Percentiles rank a stretch among this genome's conserved stretches.
Evolutionary conservation across 1,140 invertebrate species (phyloP).

Genomic region (Lordiphosa clarofinis): DNA sequence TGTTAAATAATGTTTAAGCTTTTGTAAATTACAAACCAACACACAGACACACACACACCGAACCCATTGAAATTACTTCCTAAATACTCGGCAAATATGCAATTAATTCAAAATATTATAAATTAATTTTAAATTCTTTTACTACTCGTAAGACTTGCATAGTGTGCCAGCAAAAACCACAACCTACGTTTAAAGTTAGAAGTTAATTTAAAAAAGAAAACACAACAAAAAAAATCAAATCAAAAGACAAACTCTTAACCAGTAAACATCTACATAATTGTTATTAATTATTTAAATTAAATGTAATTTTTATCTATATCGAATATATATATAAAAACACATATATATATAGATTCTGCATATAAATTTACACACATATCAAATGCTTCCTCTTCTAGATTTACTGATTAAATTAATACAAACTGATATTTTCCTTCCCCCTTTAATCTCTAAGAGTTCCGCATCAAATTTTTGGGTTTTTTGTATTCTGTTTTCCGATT

Average conservation of each 20-base stretch:
- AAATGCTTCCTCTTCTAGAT: slow-evolving; percentile 75
- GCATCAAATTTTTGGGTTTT: slow-evolving; percentile 23
- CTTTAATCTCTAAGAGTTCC: slow-evolving; percentile 51
- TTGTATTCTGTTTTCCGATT: slow-evolving; percentile 20
- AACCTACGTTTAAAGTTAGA: slow-evolving; percentile 20
- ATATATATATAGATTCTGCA: slow-evolving; percentile 21
- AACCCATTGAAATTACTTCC: slow-evolving; percentile 62
- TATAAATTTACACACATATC: slow-evolving; percentile 51
- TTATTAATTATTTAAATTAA: slow-evolving; percentile 76
- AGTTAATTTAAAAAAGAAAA: slow-evolving; percentile 19
- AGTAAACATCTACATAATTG: slow-evolving; percentile 41
- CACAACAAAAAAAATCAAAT: slow-evolving; percentile 26
- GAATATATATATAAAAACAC: slow-evolving; percentile 26
- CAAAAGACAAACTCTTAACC: slow-evolving; percentile 39
- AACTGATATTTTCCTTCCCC: slow-evolving; percentile 18
- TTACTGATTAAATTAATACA: slow-evolving; percentile 37
- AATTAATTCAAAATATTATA: slow-evolving; percentile 43
- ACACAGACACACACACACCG: too few relatives aligned
- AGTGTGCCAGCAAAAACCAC: slow-evolving; percentile 60
- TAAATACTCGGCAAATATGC: slow-evolving; percentile 65
- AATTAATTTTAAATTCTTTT: slow-evolving; percentile 29
- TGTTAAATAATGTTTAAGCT: slow-evolving; percentile 78
- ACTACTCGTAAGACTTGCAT: slow-evolving; percentile 66
- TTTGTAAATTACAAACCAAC: slow-evolving; percentile 55
- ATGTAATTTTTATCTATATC: slow-evolving; percentile 44